These are phyloP conservation scores for Brienomyrus brachyistius DNA, from an alignment of 2,113 vertebrate species.

Conservation along the genomic window DNA sequence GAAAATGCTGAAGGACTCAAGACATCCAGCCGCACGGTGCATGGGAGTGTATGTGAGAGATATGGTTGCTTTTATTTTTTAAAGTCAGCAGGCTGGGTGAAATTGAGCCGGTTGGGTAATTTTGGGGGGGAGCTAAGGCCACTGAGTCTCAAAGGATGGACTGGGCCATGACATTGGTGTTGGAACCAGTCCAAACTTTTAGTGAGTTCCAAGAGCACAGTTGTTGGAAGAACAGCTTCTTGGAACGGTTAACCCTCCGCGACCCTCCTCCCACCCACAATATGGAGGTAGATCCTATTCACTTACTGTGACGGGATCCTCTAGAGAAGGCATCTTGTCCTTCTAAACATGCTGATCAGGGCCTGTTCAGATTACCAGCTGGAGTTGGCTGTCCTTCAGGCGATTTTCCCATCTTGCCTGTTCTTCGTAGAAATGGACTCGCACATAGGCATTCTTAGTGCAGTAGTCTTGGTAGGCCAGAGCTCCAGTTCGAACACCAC, in stretches of 20 bases:
- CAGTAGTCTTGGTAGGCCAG: conserved; percentile 17
- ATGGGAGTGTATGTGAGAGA: not conserved
- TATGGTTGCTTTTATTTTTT: not conserved
- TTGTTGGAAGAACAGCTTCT: not conserved
- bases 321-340: conserved; percentile 19
- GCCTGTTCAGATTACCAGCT: conserved; percentile 35
- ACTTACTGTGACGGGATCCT: not conserved
- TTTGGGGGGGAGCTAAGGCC: conserved; percentile 17
- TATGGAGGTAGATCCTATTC: not conserved
- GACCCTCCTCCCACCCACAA: not conserved
- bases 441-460: not conserved
- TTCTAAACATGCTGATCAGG: conserved; percentile 41
- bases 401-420: conserved; percentile 20
- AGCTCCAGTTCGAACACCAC: conserved; percentile 31
- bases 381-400: conserved; percentile 33
- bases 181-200: not conserved
- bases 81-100: not conserved
- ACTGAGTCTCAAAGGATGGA: conserved; percentile 24
- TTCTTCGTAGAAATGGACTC: conserved; percentile 9
- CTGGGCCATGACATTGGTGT: conserved; percentile 17
- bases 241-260: not conserved
- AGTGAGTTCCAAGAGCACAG: conserved; percentile 16
- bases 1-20: not conserved
- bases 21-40: not conserved
- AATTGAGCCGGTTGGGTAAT: not conserved